Evolutionary conservation across 2,797 vertebrate genomes (phyloP), one percentile per base, ranked within the genome.

Genomic region (Craterocephalus amniculus): DNA sequence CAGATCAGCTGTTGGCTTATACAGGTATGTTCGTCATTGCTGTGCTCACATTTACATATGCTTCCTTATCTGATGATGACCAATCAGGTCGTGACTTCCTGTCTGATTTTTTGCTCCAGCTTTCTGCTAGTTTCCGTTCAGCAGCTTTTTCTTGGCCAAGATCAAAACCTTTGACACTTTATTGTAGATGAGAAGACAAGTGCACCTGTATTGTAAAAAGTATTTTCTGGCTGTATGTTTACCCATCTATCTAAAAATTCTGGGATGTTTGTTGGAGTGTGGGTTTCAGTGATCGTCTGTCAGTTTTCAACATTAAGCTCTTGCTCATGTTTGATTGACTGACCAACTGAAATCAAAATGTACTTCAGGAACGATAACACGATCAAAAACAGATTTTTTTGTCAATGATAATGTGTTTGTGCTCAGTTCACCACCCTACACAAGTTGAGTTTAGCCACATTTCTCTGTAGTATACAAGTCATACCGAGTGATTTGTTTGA

Each of bases 361-460:
- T 32, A 18, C 68, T 67, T 20, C 49, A 55, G 62, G 58, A 79
- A 54, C 61, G 57, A 3, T 55, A 45, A 16, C 40, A 57, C 60
- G 74, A 89, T 88, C 67, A 77, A 51, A 79, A 72, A 70, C 73
- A 78, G 74, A 76, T 62, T 80, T 62, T 80, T 67, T 63, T 66
- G 59, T 74, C 10, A 31, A 63, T 32, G 66, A 79, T 29, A 60
- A 55, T 24, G 7, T 24, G 9, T 56, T 73, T 35, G 22, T 57
- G 38, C 72, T 51, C 54, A 40, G 29, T 74, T 83, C 54, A 70
- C 54, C 57, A 76, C 59, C 48, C 62, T 49, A 32, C 67, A 61
- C 67, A 70, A 69, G 69, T 83, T 61, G 43, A 49, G 48, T 48
- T 45, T 56, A 36, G 65, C 32, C 80, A 80, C 16, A 70, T 72